These are phyloP conservation scores for Arrhopalites spinosus DNA, from an alignment of 2,888 invertebrate species.

Conservation along the genomic window DNA sequence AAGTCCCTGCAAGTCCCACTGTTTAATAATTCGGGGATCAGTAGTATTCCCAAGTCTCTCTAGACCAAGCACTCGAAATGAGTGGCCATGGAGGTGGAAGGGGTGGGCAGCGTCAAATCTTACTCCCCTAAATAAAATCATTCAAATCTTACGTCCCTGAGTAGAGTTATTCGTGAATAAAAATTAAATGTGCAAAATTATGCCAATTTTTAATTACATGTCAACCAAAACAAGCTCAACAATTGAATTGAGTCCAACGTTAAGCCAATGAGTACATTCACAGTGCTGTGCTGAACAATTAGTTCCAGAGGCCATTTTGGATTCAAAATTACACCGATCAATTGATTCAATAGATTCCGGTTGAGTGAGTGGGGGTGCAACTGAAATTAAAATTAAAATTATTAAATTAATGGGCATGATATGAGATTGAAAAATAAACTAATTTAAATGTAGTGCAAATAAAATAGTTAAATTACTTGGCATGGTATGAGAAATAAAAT, in stretches of 20 bases:
- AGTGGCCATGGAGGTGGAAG: constrained; percentile 83
- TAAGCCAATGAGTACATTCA: constrained; percentile 71
- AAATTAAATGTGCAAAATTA: neutral
- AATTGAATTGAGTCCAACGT: constrained; percentile 74
- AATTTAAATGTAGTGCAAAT: too few relatives aligned
- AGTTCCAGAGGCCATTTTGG: constrained; percentile 62
- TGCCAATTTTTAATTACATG: constrained; percentile 57
- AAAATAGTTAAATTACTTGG: too few relatives aligned
- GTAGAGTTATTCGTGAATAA: neutral
- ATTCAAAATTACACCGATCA: constrained; percentile 76
- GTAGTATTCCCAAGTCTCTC: constrained; percentile 71
- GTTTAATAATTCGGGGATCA: constrained; percentile 43
- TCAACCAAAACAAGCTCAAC: constrained; percentile 85
- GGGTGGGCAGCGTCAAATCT: constrained; percentile 66
- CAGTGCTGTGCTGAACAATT: constrained; percentile 75
- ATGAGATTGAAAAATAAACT: too few relatives aligned
- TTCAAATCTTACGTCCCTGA: neutral
- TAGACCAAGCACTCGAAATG: constrained; percentile 82
- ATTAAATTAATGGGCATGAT: too few relatives aligned
- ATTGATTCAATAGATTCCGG: constrained; percentile 66
- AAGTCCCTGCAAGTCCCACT: constrained; percentile 45
- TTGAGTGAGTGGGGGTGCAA: constrained; percentile 72
- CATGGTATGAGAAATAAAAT: constrained; percentile 76
- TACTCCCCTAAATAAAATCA: constrained; percentile 40
- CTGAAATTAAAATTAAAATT: too few relatives aligned